Evolutionary conservation across 2,888 invertebrate species (phyloP), one percentile per base, ranked within the genome.

Genomic region (Cephus pygmeus): DNA sequence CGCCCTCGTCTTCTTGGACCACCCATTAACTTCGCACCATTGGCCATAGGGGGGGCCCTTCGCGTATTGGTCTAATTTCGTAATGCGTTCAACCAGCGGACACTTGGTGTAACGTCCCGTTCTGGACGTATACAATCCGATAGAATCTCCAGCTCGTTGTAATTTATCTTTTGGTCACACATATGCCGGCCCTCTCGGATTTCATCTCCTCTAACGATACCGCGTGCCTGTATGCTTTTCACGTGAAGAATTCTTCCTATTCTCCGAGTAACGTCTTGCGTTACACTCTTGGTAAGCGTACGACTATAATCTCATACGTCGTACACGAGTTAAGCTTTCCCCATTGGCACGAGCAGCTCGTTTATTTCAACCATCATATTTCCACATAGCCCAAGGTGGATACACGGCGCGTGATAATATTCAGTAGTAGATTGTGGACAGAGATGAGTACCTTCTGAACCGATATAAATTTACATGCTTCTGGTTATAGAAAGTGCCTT

Each of bases 51-150:
- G 36, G 74, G 73, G 75, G 75, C 69, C 77, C 74, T 33, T 40
- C 23, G 75, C 75, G 75, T 76, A 85, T 87, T 81, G 80, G 77
- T 83, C 81, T 80, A 85, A 87, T 87, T 85, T 82, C 81, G 82
- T 79, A 83, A 85, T 85, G 83, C 83, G 73, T 81, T 79, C 78
- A 79, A 81, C 80, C 80, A 77, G 69, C 73, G 71, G 73, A 40
- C 71, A 36, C 71, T 56, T 80, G 34, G 40, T 15, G 69, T n/a
- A 31, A 77, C 56, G n/a, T 69, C 75, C 77, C 77, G 76, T 76
- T 73, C 69, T 69, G 77, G 77, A 77, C 33, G 34, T 69, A 36
- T 69, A 77, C 69, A 73, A 73, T 78, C 79, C 78, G 78, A 78
- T 80, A 73, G 76, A 77, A 79, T 84, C 81, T 79, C 73, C 74